A percentile compares a stretch with the other conserved stretches of the same genome.
Evolutionary conservation across 2,113 vertebrate genomes (phyloP).

Genomic region (Protobothrops mucrosquamatus): DNA sequence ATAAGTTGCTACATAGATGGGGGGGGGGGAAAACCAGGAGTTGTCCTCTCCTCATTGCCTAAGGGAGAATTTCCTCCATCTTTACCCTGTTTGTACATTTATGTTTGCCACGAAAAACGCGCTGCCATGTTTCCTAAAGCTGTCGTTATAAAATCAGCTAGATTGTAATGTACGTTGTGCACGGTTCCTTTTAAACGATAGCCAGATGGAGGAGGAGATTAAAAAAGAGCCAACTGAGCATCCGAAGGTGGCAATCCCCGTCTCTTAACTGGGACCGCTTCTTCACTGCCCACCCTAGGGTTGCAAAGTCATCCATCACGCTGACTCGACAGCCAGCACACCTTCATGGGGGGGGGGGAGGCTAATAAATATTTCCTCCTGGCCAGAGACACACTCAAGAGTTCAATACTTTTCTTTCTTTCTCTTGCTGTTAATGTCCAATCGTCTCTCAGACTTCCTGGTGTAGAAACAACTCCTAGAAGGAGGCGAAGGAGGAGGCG

Average conservation of each 20-base stretch:
- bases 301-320: conserved; percentile 14
- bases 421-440: not conserved
- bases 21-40: no score
- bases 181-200: not conserved
- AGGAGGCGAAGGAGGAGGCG: conserved; percentile 10
- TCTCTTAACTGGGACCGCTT: not conserved
- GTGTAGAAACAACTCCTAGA: conserved; percentile 54
- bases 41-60: not conserved
- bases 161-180: not conserved
- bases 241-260: not conserved
- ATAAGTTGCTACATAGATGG: not conserved
- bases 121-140: not conserved
- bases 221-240: not conserved
- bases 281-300: conserved; percentile 16
- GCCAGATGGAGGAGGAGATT: not conserved
- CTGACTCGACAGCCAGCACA: not conserved
- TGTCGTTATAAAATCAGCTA: not conserved
- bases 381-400: not conserved
- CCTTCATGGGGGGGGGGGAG: not conserved
- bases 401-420: not conserved
- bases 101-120: not conserved
- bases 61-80: not conserved
- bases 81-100: not conserved
- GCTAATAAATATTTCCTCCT: conserved; percentile 4
- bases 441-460: conserved; percentile 28